Percentiles rank a stretch among this genome's conserved stretches.
These are phyloP conservation scores for Aurelia sp. DNA, from an alignment of 30 jellyfish, hydroid and myxozoan genomes.

Conservation along the genomic window DNA sequence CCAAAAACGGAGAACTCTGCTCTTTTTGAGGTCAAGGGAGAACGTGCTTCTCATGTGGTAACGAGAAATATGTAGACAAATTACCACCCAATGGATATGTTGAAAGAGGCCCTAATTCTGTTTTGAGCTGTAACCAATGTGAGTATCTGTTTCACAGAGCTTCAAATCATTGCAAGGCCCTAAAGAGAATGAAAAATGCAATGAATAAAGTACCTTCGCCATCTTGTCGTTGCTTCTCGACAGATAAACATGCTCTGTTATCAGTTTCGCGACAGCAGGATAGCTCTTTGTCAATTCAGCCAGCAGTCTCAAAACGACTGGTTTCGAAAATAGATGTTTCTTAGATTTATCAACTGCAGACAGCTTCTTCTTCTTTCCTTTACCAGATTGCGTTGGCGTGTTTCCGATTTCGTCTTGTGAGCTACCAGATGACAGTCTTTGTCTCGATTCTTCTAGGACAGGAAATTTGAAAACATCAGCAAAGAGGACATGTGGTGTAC, in stretches of 20 bases:
- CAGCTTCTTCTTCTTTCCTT: constrained; percentile 40
- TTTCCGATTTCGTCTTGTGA: constrained; percentile 50
- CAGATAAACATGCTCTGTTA: constrained; percentile 58
- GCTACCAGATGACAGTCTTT: constrained; percentile 49
- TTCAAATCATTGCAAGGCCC: background rate
- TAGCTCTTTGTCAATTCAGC: constrained; percentile 89
- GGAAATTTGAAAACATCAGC: too few species aligned
- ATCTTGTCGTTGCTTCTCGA: constrained; percentile 47
- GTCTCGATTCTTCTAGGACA: constrained; percentile 37
- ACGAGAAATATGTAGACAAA: too few species aligned
- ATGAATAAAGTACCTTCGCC: constrained; percentile 29
- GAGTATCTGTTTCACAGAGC: too few species aligned
- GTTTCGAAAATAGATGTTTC: constrained; percentile 67
- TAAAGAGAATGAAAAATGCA: background rate
- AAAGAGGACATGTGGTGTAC: too few species aligned
- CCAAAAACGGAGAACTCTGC: too few species aligned
- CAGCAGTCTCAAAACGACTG: constrained; percentile 62
- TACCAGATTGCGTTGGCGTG: constrained; percentile 23
- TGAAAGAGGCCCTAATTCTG: too few species aligned
- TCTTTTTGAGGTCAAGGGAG: too few species aligned
- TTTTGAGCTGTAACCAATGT: too few species aligned
- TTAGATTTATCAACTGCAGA: constrained; percentile 31
- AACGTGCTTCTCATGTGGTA: too few species aligned
- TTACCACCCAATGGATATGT: too few species aligned
- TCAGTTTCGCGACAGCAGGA: constrained; percentile 79